Conservation (phyloP, 2,113 vertebrate species). For the Periophthalmodon schlosseri region DNA sequence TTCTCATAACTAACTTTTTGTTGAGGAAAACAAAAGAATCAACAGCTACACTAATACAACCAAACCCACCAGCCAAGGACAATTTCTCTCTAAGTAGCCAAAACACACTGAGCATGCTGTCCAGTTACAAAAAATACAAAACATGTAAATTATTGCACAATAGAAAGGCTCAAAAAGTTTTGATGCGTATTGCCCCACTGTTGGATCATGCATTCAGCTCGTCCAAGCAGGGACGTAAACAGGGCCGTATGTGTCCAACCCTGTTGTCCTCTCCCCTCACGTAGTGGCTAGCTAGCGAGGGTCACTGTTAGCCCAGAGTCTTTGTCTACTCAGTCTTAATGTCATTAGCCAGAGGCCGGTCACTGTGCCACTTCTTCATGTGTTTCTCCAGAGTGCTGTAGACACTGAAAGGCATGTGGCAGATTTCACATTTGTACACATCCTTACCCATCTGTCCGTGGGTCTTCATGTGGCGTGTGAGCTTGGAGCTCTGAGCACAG, state of each 20-base stretch:
- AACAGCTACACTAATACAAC: conserved; percentile 90
- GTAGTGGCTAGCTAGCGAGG: conserved; percentile 59
- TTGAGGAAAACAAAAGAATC: conserved; percentile 77
- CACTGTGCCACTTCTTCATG: conserved; percentile 99
- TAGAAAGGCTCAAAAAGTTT: conserved; percentile 99
- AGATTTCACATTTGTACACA: conserved; percentile 99
- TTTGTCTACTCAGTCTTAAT: conserved; percentile 98
- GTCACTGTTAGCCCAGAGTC: conserved; percentile 62
- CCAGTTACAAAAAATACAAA: conserved; percentile 96
- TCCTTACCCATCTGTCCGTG: conserved; percentile 99
- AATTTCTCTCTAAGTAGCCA: conserved; percentile 87
- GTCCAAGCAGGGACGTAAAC: conserved; percentile 70
- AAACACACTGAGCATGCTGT: conserved; percentile 97
- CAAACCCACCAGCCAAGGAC: conserved; percentile 90
- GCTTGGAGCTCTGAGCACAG: conserved; percentile 99
- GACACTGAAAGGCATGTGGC: conserved; percentile 99
- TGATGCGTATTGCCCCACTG: conserved; percentile 94
- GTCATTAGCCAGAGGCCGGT: conserved; percentile 96
- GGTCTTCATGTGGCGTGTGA: conserved; percentile 99
- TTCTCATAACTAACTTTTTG: conserved; percentile 68
- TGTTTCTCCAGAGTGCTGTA: conserved; percentile 99
- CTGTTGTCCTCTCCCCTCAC: conserved; percentile 65
- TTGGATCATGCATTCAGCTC: conserved; percentile 96
- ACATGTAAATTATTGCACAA: conserved; percentile 99
- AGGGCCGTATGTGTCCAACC: conserved; percentile 84